These are phyloP conservation scores for Nemapogon koenigi DNA, from an alignment of 2,888 invertebrate genomes.

Conservation along the genomic window DNA sequence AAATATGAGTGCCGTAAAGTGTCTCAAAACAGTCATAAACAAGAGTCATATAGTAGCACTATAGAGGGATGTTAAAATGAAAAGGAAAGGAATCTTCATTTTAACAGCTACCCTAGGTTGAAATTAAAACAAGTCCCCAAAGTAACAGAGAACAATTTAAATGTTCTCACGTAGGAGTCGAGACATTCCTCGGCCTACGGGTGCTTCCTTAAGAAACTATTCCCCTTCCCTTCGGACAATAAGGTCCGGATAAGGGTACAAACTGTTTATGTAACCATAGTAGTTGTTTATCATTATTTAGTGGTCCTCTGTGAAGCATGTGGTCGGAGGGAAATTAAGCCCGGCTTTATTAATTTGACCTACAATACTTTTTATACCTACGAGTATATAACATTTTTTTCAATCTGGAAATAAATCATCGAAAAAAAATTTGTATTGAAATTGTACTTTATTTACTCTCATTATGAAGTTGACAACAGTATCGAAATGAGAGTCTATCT, in stretches of 20 bases:
- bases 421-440: no score
- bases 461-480: no score
- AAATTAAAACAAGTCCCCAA: constrained; percentile 6
- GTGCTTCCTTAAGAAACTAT: constrained; percentile 8
- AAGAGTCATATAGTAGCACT: constrained; percentile 2
- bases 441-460: no score
- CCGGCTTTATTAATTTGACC: no score
- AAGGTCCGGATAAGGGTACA: neutral
- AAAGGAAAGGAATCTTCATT: constrained; percentile 5
- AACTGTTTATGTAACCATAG: constrained; percentile 3
- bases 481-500: no score
- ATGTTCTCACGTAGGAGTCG: constrained; percentile 32
- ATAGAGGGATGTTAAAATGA: constrained; percentile 4
- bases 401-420: no score
- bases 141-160: constrained; percentile 30
- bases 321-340: no score
- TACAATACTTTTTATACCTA: no score
- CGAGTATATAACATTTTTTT: no score
- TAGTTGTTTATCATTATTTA: no score
- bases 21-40: constrained; percentile 3
- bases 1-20: neutral
- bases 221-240: neutral
- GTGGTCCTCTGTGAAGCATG: no score
- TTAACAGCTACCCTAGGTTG: constrained; percentile 8
- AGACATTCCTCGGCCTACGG: no score